phyloP scores from a whole-genome alignment of 1,140 invertebrate species.

The Drosophila pseudoobscura region DNA sequence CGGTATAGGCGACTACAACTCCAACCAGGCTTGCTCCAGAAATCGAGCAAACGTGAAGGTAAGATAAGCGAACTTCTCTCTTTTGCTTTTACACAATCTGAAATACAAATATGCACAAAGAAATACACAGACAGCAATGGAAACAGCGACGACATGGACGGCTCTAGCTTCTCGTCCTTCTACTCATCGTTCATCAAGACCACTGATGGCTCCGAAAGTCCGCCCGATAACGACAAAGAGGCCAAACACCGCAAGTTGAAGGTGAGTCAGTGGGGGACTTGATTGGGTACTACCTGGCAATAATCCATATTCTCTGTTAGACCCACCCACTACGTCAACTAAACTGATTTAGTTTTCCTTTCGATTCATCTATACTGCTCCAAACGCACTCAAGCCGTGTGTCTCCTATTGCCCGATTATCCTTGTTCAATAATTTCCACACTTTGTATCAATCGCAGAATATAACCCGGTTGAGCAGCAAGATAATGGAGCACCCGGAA shows the following conservation, averaged over 20 bases:
- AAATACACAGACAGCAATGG: conserved; percentile 80
- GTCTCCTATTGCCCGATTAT: too few species aligned
- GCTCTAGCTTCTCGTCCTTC: conserved; percentile 85
- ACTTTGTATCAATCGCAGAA: conserved; percentile 14
- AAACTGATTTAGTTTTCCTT: too few species aligned
- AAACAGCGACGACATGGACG: conserved; percentile 83
- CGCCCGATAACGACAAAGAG: conserved; percentile 75
- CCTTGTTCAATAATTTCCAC: too few species aligned
- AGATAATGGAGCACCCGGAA: conserved; percentile 69
- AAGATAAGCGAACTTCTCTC: too few species aligned
- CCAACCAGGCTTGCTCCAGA: conserved; percentile 51
- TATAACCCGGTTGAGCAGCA: conserved; percentile 22
- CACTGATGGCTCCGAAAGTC: conserved; percentile 82
- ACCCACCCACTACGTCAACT: too few species aligned
- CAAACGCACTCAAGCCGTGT: too few species aligned
- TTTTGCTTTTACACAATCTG: neutral
- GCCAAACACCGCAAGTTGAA: conserved; percentile 67
- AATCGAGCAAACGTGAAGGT: conserved; percentile 48
- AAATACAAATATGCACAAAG: conserved; percentile 13
- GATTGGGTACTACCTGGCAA: neutral
- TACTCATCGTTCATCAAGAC: conserved; percentile 85
- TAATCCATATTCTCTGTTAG: too few species aligned
- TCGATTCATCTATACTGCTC: too few species aligned
- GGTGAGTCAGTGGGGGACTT: conserved; percentile 25
- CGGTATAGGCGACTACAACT: conserved; percentile 60